Conservation (phyloP, 2,888 invertebrate species). For the Lepidocyrtinus sp. region DNA sequence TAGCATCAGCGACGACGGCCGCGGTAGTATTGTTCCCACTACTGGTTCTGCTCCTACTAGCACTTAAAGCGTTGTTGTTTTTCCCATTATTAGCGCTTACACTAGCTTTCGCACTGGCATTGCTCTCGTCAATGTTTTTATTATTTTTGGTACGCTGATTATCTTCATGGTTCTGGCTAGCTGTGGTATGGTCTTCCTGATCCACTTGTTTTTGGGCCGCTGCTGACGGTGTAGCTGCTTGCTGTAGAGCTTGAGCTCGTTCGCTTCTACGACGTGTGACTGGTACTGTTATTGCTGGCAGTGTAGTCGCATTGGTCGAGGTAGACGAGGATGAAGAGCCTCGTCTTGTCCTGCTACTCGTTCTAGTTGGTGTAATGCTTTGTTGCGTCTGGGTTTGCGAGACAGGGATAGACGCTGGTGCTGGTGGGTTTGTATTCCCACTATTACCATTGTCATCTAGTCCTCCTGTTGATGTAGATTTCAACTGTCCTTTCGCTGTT, state of each 20-base stretch:
- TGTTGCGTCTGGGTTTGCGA: not conserved
- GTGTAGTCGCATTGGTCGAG: conserved; percentile 7
- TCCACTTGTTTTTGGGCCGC: not conserved
- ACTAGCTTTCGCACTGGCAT: too few relatives aligned
- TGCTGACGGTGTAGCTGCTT: not conserved
- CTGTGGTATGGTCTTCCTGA: not conserved
- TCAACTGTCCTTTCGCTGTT: conserved; percentile 5
- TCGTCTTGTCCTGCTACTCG: conserved; percentile 33
- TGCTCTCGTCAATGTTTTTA: not conserved
- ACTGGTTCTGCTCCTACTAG: not conserved
- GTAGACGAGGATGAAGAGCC: conserved; percentile 36
- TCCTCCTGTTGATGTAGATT: not conserved
- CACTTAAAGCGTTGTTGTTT: too few relatives aligned
- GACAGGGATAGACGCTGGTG: not conserved
- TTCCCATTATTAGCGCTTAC: too few relatives aligned
- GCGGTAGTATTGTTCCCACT: not conserved
- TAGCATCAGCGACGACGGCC: not conserved
- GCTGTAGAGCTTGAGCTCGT: conserved; percentile 20
- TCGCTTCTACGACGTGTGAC: conserved; percentile 30
- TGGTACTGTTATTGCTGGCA: not conserved
- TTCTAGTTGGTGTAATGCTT: not conserved
- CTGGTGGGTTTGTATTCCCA: conserved; percentile 9
- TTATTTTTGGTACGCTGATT: not conserved
- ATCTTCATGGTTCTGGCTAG: not conserved
- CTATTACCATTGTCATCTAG: conserved; percentile 34